Conservation (phyloP, 2,797 vertebrate genomes). For the Catostomus latipinnis region DNA sequence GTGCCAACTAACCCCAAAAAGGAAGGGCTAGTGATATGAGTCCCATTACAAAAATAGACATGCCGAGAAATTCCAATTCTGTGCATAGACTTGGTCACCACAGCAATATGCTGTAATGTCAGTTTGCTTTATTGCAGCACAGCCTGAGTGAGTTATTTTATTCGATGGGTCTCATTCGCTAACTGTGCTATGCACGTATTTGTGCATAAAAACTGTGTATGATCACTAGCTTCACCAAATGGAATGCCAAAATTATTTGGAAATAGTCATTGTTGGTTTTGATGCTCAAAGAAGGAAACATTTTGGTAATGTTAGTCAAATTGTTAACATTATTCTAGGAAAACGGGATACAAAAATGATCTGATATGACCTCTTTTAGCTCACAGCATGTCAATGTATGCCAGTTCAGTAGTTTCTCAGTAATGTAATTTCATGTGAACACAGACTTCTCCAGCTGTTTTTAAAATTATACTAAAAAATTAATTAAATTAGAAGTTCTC, state of each 20-base stretch:
- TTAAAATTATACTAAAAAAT: constrained; percentile 12
- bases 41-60: constrained; percentile 28
- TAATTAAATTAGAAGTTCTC: constrained; percentile 5
- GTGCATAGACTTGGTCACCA: background rate
- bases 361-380: background rate
- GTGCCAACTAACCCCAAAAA: constrained; percentile 28
- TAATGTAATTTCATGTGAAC: background rate
- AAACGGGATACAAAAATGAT: background rate
- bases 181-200: too few species aligned
- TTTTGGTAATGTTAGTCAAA: too few species aligned
- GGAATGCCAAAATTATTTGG: too few species aligned
- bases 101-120: constrained; percentile 15
- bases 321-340: too few species aligned
- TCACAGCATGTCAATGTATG: background rate
- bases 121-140: background rate
- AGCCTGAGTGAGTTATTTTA: background rate
- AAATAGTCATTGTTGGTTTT: too few species aligned
- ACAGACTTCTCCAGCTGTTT: background rate
- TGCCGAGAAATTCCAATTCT: background rate
- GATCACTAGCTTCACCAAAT: background rate
- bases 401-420: background rate
- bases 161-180: background rate
- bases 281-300: too few species aligned
- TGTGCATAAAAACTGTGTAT: background rate
- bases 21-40: background rate